These are phyloP conservation scores for Zaprionus ornatus DNA, from an alignment of 1,140 invertebrate species.

Conservation along the genomic window DNA sequence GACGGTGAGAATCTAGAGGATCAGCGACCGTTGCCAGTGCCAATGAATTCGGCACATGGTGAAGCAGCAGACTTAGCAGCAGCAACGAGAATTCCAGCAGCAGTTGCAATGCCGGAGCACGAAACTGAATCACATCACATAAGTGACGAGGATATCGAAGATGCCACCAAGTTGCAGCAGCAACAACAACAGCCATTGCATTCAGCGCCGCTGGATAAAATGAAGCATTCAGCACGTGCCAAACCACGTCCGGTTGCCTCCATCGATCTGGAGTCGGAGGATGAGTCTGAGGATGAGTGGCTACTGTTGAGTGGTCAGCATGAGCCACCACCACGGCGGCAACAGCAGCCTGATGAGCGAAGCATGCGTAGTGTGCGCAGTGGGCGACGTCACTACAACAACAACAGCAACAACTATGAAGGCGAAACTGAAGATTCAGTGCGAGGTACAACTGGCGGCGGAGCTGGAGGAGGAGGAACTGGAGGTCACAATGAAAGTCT, in stretches of 20 bases:
- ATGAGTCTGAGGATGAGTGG: conserved; percentile 70
- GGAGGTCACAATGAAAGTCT: conserved; percentile 29
- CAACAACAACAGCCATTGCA: conserved; percentile 4
- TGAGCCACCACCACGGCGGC: conserved; percentile 24
- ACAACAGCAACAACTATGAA: conserved; percentile 56
- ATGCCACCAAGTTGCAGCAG: neutral
- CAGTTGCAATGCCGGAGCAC: neutral
- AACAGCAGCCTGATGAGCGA: conserved; percentile 41
- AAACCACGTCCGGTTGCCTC: conserved; percentile 48
- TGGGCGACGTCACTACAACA: conserved; percentile 49
- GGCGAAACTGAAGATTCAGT: conserved; percentile 76
- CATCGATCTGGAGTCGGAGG: conserved; percentile 62
- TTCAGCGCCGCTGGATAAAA: conserved; percentile 22
- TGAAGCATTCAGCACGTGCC: conserved; percentile 20
- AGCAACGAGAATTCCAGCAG: conserved; percentile 3
- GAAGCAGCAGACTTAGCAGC: neutral
- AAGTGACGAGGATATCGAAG: neutral
- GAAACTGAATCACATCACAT: conserved; percentile 20
- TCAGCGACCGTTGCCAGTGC: conserved; percentile 36
- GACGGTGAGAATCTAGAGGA: conserved; percentile 87
- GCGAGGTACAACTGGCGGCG: conserved; percentile 31
- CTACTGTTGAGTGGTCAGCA: conserved; percentile 52
- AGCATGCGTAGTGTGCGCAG: conserved; percentile 36
- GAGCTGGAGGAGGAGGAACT: conserved; percentile 9
- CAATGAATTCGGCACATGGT: conserved; percentile 5